Evolutionary conservation across 2,888 invertebrate species (phyloP), one percentile per base, ranked within the genome.

Genomic region (Chelonus formosanus): DNA sequence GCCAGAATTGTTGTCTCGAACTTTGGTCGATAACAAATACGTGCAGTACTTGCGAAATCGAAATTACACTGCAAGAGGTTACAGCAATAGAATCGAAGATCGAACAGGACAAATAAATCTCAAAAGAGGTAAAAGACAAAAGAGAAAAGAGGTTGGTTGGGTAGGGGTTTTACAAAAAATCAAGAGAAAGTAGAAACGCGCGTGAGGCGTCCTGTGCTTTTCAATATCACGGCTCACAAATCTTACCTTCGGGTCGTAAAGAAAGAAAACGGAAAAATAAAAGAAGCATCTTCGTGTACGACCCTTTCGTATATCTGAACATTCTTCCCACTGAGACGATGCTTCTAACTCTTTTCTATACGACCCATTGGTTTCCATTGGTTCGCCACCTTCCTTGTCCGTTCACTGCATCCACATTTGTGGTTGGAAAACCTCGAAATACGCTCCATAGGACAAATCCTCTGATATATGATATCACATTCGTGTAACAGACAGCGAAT

Each of bases 221-320:
- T 73, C 74, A 71, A 73, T 74, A 72, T 72, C 71, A 69, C 73
- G 63, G 68, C 63, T 73, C 69, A 73, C 73, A 71, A 74, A 74
- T 74, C 72, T 74, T 72, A 68, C 62, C 53, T 63, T 47, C 48
- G 54, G 66, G 34, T 44, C 56, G 52, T 60, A 56, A 44, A 61
- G 54, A 43, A 61, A 8, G 43, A 10, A 52, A 52, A 61, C 43
- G 8, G 20, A 52, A 43, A 55, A 54, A 57, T 57, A 53, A 59
- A 67, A 65, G 50, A 52, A 59, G 52, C 36, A 48, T 54, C 36
- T 47, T 54, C 60, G 63, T 69, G 43, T 55, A 63, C 67, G 47
- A 55, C 63, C 67, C 57, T 58, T 67, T 57, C 40, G 47, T 43
- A 57, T 56, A 64, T 64, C 34, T 43, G 44, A 40, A 43, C 52